Percentiles rank a stretch among this genome's conserved stretches.
Conservation (phyloP, 2,888 invertebrate species). For the Pollenia labialis region DNA sequence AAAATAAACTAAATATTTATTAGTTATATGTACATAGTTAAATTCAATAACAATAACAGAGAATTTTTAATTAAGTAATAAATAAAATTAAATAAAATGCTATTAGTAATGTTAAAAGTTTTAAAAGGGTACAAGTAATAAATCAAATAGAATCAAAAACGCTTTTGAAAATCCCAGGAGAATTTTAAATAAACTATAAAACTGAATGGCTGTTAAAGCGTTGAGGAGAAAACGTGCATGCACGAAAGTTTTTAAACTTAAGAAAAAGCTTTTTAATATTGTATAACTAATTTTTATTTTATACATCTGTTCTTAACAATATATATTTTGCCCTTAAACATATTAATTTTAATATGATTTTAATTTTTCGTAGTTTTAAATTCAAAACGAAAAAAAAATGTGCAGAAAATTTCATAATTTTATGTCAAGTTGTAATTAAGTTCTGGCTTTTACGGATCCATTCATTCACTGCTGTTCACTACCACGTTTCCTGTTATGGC, state of each 20-base stretch:
- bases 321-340: neutral
- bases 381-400: neutral
- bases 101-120: too few species aligned
- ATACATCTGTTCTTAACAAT: too few species aligned
- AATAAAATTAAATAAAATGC: neutral
- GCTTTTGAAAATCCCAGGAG: too few species aligned
- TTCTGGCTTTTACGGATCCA: neutral
- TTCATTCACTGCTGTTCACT: neutral
- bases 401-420: neutral
- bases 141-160: too few species aligned
- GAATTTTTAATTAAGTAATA: neutral
- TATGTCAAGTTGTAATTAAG: slow-evolving; percentile 20
- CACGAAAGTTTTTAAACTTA: too few species aligned
- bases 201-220: too few species aligned
- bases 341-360: neutral
- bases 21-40: neutral
- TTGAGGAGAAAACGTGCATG: too few species aligned
- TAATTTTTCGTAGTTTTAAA: neutral
- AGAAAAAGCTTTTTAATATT: too few species aligned
- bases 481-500: neutral
- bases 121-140: too few species aligned
- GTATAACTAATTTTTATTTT: too few species aligned
- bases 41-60: neutral
- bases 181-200: too few species aligned
- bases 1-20: neutral